Base-by-base conservation (phyloP, 2,797 vertebrate species). In the Paratrypauchen microcephalus region DNA sequence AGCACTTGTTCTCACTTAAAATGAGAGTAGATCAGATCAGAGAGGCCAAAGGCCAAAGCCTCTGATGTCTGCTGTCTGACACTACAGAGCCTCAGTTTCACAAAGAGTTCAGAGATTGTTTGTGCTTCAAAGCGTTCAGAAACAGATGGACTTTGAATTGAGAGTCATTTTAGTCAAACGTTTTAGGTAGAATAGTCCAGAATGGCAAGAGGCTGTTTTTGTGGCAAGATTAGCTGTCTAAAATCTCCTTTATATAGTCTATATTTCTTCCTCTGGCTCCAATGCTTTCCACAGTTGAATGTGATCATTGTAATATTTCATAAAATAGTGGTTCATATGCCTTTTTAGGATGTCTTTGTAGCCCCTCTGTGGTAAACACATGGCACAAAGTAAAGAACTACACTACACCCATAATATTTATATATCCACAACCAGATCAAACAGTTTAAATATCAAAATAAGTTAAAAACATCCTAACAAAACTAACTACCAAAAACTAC, bases 361-460 rank as follows among this genome's bases (percentile, higher is more conserved):
- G 69, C 73, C 71, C 28, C 65, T 72, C 30, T 70, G 68, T 65
- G 76, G 60, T 71, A 70, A 58, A 56, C 47, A 65, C n/a, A 26
- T 62, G 64, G 66, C 74, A 75, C 54, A 65, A 65, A 72, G 66
- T 68, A 79, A 56, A 59, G 45, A 55, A 55, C 50, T 61, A 48
- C 55, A 69, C 70, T 73, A 73, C 64, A 73, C 59, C 77, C 64
- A 78, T 50, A 73, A 32, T 66, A 55, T 61, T 75, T 65, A 65
- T 67, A 63, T 21, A 63, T 61, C 59, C 30, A 64, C 70, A 72
- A 58, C 65, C 74, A 76, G 52, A 82, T 78, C 30, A 70, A 70
- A 26, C 68, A 15, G 67, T 73, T 78, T 76, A 74, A 84, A 80
- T 58, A 75, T 72, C 70, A 70, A 55, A 69, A 59, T 21, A 60